Base-by-base conservation (phyloP, 1,140 invertebrate genomes). In the Diorhabda sublineata region DNA sequence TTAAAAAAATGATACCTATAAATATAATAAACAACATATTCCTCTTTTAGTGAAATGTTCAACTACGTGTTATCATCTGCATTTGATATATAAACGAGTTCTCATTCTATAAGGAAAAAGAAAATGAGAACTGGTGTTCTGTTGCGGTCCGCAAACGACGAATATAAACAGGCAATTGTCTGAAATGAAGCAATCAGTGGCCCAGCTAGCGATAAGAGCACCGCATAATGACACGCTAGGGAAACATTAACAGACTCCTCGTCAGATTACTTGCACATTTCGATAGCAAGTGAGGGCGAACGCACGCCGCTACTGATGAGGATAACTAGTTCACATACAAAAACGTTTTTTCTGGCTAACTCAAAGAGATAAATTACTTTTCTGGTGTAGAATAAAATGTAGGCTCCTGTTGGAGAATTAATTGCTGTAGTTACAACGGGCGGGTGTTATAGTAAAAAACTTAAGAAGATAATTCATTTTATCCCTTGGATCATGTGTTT, bases 161-260 rank as follows among this genome's bases (percentile, higher is more conserved):
- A 81, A 79, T 80, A 81, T 81, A 81, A 81, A 81, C 80, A 81
- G 80, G 80, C 80, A 81, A 81, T 81, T 81, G 79, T 80, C 78
- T 80, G 78, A 79, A 79, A 80, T 80, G 80, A 81, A 81, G 79
- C 79, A 81, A 81, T 81, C 80, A 81, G 80, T 81, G 79, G 80
- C 77, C 78, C 75, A 75, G 78, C 76, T 74, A 79, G 78, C 78
- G 80, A 81, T 81, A 81, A 81, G 80, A 79, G 78, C 78, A 72
- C 77, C 78, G 74, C 79, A 74, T 80, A 81, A 81, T 79, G 79
- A 81, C 77, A 78, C 73, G 74, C 79, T 72, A 69, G 80, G 80
- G 80, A 81, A 78, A 78, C 80, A 81, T 81, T 81, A 81, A 81
- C 80, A 80, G 80, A 80, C 79, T 80, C 78, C 79, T 81, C 79